Evolutionary conservation across 2,888 invertebrate species (phyloP), one percentile per base, ranked within the genome.

Genomic region (Nomada fabriciana): DNA sequence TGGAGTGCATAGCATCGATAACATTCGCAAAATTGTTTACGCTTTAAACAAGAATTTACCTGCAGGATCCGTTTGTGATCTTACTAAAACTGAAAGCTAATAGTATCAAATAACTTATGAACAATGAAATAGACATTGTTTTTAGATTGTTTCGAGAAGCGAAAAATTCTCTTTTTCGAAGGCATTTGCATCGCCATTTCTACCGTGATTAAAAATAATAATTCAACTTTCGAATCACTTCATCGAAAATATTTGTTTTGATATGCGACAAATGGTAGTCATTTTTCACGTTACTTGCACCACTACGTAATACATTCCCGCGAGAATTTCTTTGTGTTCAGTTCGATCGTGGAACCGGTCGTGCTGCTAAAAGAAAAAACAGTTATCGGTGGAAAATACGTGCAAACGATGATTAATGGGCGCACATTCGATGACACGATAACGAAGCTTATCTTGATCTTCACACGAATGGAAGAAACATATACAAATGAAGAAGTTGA

Each of bases 401-500:
- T 52, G 11, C 50, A 57, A 72, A 76, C 70, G 59, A 70, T 84
- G 82, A 85, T 85, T 82, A 85, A 85, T 83, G 80, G 61, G 36
- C 61, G 65, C 53, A 43, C 61, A 67, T 72, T 65, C 55, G 83
- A 84, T 84, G 76, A 55, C 57, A 55, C 75, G 84, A 82, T 86
- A 86, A 79, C 74, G 74, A 83, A 70, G 64, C 57, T 85, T 80
- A 85, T 86, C 85, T 63, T 2, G 59, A 69, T 60, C 63, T 60
- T 60, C 53, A 55, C 43, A 25, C 59, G 36, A 42, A 18, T 42
- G 60, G 67, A 82, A 57, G 57, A 76, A 69, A 25, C n/a, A 42
- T 36, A 50, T 55, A 36, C 47, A 50, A 76, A 70, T 75, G 42
- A 60, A 67, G 11, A 15, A 68, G 61, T 57, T 29, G 52, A 25